Conservation (phyloP, 2,888 invertebrate species). For the Ellobium chinense region DNA sequence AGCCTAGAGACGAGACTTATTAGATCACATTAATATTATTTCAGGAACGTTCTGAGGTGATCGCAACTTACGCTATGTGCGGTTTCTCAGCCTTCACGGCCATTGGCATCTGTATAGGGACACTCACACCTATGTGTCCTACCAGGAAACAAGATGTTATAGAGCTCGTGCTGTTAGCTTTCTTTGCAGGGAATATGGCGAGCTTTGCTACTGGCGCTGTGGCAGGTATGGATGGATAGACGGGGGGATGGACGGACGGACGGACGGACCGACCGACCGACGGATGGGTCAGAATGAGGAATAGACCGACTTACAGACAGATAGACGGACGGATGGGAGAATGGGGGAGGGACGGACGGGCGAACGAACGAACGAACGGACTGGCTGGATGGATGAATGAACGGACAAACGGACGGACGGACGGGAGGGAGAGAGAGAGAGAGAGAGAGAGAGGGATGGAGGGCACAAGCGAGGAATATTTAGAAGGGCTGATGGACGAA, state of each 20-base stretch:
- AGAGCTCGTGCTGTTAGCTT: conserved; percentile 34
- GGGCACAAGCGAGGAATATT: no score
- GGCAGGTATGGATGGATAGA: conserved; percentile 37
- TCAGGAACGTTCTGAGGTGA: conserved; percentile 50
- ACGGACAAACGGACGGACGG: background rate
- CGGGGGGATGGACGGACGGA: background rate
- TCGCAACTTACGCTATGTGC: conserved; percentile 49
- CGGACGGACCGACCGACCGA: background rate
- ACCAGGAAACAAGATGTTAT: conserved; percentile 44
- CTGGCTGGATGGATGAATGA: background rate
- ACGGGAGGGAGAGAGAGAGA: no score
- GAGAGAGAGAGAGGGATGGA: no score
- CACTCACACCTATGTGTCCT: conserved; percentile 38
- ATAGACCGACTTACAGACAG: no score
- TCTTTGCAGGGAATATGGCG: conserved; percentile 50
- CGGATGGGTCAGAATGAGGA: background rate
- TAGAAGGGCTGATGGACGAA: no score
- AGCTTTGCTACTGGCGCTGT: conserved; percentile 50
- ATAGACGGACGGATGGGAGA: background rate
- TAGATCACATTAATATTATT: no score
- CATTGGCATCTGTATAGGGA: conserved; percentile 47
- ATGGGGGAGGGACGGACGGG: background rate
- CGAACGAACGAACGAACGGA: background rate
- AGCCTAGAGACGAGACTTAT: no score
- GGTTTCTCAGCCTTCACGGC: conserved; percentile 51